These are phyloP conservation scores for Archips xylosteana DNA, from an alignment of 2,888 invertebrate species.

Conservation along the genomic window DNA sequence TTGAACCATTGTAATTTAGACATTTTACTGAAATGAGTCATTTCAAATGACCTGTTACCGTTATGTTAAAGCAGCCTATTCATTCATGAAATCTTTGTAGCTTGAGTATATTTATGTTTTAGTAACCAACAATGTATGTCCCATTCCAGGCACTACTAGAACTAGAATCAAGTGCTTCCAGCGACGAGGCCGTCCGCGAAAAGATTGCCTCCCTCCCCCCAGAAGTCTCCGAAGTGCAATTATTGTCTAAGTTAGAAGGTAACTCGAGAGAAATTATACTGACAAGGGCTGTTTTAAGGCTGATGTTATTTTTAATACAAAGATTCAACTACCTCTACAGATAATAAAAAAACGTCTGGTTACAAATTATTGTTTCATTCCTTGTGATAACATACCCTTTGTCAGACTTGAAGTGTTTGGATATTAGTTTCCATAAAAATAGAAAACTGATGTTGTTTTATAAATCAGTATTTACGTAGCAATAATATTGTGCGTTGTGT, in stretches of 20 bases:
- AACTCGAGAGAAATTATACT: conserved; percentile 55
- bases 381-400: conserved; percentile 39
- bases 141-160: conserved; percentile 88
- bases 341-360: conserved; percentile 49
- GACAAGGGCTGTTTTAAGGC: conserved; percentile 37
- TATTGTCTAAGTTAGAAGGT: conserved; percentile 95
- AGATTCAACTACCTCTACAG: conserved; percentile 44
- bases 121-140: conserved; percentile 4
- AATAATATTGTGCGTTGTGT: neutral
- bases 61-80: no score
- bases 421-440: conserved; percentile 11
- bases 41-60: no score
- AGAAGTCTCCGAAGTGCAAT: conserved; percentile 96
- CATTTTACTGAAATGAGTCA: no score
- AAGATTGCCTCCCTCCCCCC: conserved; percentile 97
- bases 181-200: conserved; percentile 96
- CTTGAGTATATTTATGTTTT: neutral
- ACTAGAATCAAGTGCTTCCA: conserved; percentile 97
- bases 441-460: neutral
- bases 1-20: no score
- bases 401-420: conserved; percentile 21
- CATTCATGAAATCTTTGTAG: no score
- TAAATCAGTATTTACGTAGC: neutral
- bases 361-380: conserved; percentile 52
- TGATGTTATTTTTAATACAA: conserved; percentile 41